Evolutionary conservation across 92 coral and sea anemone species (phyloP).

Genomic region (Siderastrea siderea): DNA sequence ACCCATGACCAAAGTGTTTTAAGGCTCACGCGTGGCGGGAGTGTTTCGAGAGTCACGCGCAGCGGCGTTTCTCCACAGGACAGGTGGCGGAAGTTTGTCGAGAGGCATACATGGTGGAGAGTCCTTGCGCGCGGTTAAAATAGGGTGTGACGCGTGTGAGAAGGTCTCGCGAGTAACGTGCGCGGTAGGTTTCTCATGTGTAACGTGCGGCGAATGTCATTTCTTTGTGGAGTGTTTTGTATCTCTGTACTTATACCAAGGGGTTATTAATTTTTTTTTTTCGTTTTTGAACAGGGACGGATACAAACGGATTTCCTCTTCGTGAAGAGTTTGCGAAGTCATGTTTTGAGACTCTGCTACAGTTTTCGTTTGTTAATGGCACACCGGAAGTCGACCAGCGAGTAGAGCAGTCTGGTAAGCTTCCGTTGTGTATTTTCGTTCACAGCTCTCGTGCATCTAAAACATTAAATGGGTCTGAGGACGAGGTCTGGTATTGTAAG

Average conservation of each 20-base stretch:
- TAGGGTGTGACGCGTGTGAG: too few relatives aligned
- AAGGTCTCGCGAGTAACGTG: too few relatives aligned
- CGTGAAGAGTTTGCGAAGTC: constrained; percentile 99
- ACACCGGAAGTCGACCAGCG: constrained; percentile 74
- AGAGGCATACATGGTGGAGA: too few relatives aligned
- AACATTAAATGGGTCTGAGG: too few relatives aligned
- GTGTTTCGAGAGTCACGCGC: not conserved
- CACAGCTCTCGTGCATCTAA: too few relatives aligned
- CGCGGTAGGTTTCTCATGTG: too few relatives aligned
- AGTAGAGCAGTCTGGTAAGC: constrained; percentile 10
- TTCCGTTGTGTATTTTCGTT: not conserved
- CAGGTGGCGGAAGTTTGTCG: too few relatives aligned
- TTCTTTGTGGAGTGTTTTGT: not conserved
- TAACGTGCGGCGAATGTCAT: too few relatives aligned
- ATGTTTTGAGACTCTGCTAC: constrained; percentile 94
- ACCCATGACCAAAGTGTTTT: not conserved
- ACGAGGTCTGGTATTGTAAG: not conserved
- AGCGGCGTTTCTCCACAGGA: not conserved
- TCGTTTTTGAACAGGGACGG: constrained; percentile 78
- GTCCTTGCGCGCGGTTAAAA: too few relatives aligned
- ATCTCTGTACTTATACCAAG: not conserved
- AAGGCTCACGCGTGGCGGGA: not conserved
- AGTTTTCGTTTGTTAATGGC: constrained; percentile 95
- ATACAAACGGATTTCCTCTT: constrained; percentile 91
- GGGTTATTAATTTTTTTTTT: not conserved